Percentiles rank a stretch among this genome's conserved stretches.
Evolutionary conservation across 2,888 invertebrate genomes (phyloP).

Genomic region (Griposia aprilina): DNA sequence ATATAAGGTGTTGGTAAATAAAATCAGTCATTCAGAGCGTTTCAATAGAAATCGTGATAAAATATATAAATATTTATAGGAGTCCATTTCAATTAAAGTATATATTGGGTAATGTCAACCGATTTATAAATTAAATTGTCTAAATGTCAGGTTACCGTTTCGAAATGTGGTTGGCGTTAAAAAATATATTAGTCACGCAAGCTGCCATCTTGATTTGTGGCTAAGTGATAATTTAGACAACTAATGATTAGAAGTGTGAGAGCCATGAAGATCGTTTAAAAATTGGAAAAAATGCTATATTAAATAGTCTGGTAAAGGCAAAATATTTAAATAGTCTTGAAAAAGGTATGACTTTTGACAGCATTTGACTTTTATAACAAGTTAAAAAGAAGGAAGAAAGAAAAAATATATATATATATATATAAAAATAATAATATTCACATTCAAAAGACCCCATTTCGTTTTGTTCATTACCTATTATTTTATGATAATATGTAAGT

Average conservation of each 20-base stretch:
- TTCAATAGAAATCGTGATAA: constrained; percentile 61
- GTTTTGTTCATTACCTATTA: not conserved
- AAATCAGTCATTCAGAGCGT: constrained; percentile 63
- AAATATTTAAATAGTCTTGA: constrained; percentile 1
- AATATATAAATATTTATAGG: constrained; percentile 65
- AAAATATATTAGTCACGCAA: constrained; percentile 52
- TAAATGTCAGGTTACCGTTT: constrained; percentile 50
- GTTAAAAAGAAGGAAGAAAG: too few species aligned
- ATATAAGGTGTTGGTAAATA: constrained; percentile 63
- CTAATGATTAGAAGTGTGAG: constrained; percentile 10
- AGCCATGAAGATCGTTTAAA: constrained; percentile 3
- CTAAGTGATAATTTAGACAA: constrained; percentile 17
- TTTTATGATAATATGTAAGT: not conserved
- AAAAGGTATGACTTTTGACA: not conserved
- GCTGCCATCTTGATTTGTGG: constrained; percentile 44
- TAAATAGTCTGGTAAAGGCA: not conserved
- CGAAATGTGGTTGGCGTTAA: constrained; percentile 40
- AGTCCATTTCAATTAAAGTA: constrained; percentile 65
- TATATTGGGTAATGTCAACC: constrained; percentile 53
- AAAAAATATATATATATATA: too few species aligned
- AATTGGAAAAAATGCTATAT: not conserved
- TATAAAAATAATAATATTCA: too few species aligned
- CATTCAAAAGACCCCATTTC: too few species aligned
- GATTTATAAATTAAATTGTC: constrained; percentile 63
- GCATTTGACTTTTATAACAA: constrained; percentile 9